Base-by-base conservation (phyloP, 2,888 invertebrate genomes). In the Pimpla rufipes region DNA sequence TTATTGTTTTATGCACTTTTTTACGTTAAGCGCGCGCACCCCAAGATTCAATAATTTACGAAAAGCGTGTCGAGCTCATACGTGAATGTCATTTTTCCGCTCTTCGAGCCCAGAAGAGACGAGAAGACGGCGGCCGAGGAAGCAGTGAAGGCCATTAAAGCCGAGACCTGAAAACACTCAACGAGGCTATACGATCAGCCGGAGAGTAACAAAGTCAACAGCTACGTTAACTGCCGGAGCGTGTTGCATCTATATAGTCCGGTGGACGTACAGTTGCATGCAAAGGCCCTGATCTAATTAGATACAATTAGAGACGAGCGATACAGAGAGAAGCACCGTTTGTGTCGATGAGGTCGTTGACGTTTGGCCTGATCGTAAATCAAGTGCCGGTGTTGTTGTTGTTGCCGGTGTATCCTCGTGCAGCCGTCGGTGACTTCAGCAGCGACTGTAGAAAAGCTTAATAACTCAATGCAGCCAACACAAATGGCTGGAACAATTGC, bases 241-340 rank as follows among this genome's bases (percentile, higher is more conserved):
- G 71, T 81, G 81, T 77, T 52, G 50, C 52, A 35, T 68, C 68
- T 68, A 52, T 68, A 52, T 37, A 68, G 16, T 23, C 47, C 8
- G 13, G 35, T 50, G 16, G 37, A 59, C 47, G 59, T 35, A 64
- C 57, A 57, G 50, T 59, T 70, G 37, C 50, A 75, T 79, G 82
- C 82, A 79, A 70, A 59, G 55, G 11, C 42, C 47, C 23, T 70
- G 57, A 79, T 83, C 79, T 79, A 79, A 83, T 83, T 76, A 71
- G 64, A 83, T 79, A 70, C 70, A 83, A 79, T 83, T 79, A 83
- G 82, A 79, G 59, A 37, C n/a, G 45, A 77, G 59, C 55, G 45
- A 21, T 71, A 55, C 16, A 42, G 40, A 42, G 47, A 40, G 55
- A 42, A 57, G 52, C 42, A 66, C 29, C 57, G 40, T 57, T 59